These are phyloP conservation scores for Tineola bisselliella DNA, from an alignment of 2,888 invertebrate genomes.

Conservation along the genomic window DNA sequence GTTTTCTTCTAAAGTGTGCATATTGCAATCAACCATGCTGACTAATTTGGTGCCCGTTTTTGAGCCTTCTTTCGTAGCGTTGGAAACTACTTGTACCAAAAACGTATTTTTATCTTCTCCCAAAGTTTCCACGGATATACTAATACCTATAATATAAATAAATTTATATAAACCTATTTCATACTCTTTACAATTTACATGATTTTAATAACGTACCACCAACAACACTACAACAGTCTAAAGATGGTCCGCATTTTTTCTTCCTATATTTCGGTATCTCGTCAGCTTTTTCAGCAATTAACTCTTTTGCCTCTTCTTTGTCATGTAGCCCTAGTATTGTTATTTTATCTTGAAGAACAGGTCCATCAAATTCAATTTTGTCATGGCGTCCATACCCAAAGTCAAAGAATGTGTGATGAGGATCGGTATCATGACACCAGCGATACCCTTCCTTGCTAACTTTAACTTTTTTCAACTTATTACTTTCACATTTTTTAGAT, in stretches of 20 bases:
- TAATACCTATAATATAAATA: slow-evolving; percentile 34
- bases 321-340: slow-evolving; percentile 41
- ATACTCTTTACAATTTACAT: not conserved
- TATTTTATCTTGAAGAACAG: slow-evolving; percentile 28
- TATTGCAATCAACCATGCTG: slow-evolving; percentile 66
- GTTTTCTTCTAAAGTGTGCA: slow-evolving; percentile 74
- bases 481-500: not conserved
- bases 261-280: slow-evolving; percentile 37
- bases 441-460: slow-evolving; percentile 49
- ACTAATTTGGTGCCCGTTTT: slow-evolving; percentile 70
- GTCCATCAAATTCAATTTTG: slow-evolving; percentile 32
- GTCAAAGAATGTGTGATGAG: slow-evolving; percentile 51
- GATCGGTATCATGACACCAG: slow-evolving; percentile 54
- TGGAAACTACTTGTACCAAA: slow-evolving; percentile 69
- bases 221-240: slow-evolving; percentile 58
- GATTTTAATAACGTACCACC: slow-evolving; percentile 34
- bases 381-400: slow-evolving; percentile 46
- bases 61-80: slow-evolving; percentile 64
- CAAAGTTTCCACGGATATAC: slow-evolving; percentile 49
- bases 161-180: not conserved
- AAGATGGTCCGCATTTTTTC: slow-evolving; percentile 38
- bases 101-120: slow-evolving; percentile 63
- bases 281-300: slow-evolving; percentile 28
- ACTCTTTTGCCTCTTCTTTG: slow-evolving; percentile 24
- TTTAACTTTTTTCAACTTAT: slow-evolving; percentile 37